Percentiles rank a stretch among this genome's conserved stretches.
phyloP scores from a whole-genome alignment of 2,113 vertebrate species.

The Vulpes ferrilata region DNA sequence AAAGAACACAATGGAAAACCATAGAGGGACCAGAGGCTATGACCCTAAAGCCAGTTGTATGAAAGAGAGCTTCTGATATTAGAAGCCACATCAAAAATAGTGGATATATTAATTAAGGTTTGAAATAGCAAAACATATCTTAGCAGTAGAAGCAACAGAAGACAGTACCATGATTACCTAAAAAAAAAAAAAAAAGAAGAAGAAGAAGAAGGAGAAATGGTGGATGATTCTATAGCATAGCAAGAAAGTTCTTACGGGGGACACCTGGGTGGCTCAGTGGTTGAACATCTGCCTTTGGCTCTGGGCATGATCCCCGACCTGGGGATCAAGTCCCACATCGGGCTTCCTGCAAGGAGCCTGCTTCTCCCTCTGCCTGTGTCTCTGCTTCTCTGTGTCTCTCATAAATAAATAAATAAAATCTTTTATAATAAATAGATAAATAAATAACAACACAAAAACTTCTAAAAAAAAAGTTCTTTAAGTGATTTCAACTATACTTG shows the following conservation, averaged over 20 bases:
- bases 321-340: too few relatives aligned
- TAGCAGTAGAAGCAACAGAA: neutral
- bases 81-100: neutral
- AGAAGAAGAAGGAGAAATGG: neutral
- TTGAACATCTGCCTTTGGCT: too few relatives aligned
- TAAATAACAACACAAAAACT: too few relatives aligned
- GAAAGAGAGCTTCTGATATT: neutral
- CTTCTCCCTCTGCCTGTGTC: too few relatives aligned
- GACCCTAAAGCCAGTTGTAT: neutral
- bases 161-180: neutral
- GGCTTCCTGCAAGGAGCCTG: too few relatives aligned
- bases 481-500: neutral
- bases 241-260: neutral
- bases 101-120: neutral
- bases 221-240: neutral
- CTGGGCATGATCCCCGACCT: too few relatives aligned
- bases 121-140: neutral
- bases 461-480: neutral
- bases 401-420: too few relatives aligned
- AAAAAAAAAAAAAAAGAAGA: neutral
- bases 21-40: neutral
- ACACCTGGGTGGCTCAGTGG: too few relatives aligned
- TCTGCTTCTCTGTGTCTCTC: too few relatives aligned
- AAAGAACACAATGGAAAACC: neutral
- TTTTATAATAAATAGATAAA: too few relatives aligned